A percentile compares a stretch with the other conserved stretches of the same genome.
These are phyloP conservation scores for Stichodactyla mertensii DNA, from an alignment of 64 coral and sea anemone species.

Conservation along the genomic window DNA sequence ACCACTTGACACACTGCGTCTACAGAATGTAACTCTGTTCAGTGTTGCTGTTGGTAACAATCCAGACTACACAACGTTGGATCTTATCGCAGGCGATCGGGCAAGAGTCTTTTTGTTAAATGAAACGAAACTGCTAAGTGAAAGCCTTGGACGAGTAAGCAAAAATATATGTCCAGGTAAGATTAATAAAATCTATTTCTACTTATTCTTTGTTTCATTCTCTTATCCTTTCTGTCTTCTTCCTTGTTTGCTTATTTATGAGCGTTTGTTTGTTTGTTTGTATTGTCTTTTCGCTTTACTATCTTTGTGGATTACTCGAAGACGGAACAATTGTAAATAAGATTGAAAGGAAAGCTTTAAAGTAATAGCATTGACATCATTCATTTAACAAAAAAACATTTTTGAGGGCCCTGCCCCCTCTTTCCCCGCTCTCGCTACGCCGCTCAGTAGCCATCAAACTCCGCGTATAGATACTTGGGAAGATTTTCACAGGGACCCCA, in stretches of 20 bases:
- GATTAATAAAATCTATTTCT: neutral
- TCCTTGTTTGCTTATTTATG: neutral
- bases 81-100: neutral
- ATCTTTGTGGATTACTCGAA: too few species aligned
- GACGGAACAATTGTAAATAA: too few species aligned
- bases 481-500: too few species aligned
- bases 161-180: constrained; percentile 2
- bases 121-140: neutral
- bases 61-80: neutral
- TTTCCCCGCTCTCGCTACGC: too few species aligned
- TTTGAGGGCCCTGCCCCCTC: too few species aligned
- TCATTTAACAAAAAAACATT: too few species aligned
- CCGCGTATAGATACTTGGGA: too few species aligned
- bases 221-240: neutral
- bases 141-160: neutral
- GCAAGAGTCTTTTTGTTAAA: neutral
- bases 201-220: neutral
- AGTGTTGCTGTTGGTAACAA: neutral
- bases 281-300: too few species aligned
- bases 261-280: too few species aligned
- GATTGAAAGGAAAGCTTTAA: too few species aligned
- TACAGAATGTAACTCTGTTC: neutral
- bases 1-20: neutral
- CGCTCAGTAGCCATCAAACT: too few species aligned
- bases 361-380: too few species aligned